phyloP scores from a whole-genome alignment of 2,113 vertebrate genomes.

The Aegithalos caudatus region DNA sequence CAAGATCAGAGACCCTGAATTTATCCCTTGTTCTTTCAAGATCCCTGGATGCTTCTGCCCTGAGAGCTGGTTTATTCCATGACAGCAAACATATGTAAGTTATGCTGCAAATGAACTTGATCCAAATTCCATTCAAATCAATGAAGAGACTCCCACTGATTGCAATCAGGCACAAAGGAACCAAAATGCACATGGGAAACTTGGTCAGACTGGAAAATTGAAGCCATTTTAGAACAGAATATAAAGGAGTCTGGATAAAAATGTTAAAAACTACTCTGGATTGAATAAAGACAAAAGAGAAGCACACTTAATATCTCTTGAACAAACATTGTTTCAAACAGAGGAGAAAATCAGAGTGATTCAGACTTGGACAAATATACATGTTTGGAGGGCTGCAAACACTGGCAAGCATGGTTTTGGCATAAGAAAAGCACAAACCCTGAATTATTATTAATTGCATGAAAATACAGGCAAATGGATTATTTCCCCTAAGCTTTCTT shows the following conservation, averaged over 20 bases:
- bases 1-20: not conserved
- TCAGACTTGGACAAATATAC: not conserved
- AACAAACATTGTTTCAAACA: not conserved
- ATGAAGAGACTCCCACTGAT: not conserved
- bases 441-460: conserved; percentile 2
- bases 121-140: conserved; percentile 9
- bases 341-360: not conserved
- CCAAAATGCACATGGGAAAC: not conserved
- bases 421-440: not conserved
- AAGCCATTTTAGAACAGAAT: not conserved
- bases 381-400: not conserved
- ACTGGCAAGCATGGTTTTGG: not conserved
- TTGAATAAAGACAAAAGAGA: not conserved
- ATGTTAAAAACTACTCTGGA: not conserved
- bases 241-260: not conserved
- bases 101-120: not conserved
- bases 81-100: not conserved
- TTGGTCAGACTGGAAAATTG: not conserved
- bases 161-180: conserved; percentile 20
- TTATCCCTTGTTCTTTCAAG: not conserved
- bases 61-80: not conserved
- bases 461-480: not conserved
- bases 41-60: not conserved
- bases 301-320: not conserved
- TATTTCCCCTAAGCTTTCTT: not conserved